Conservation (phyloP, 2,888 invertebrate species). For the Lysandra bellargus region DNA sequence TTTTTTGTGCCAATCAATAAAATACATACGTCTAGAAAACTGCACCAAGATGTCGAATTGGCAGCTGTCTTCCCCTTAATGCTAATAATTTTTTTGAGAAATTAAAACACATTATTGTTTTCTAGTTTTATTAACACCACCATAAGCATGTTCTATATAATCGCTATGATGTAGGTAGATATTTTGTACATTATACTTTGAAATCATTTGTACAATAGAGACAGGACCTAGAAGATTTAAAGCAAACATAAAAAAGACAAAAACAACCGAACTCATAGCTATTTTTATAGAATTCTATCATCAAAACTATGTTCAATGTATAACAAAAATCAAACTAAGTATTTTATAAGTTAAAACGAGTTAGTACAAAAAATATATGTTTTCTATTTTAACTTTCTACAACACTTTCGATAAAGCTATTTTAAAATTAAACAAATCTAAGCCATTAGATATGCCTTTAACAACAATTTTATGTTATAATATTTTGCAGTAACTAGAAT, state of each 20-base stretch:
- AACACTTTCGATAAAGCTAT: not conserved
- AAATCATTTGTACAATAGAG: conserved; percentile 23
- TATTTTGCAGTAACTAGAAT: not conserved
- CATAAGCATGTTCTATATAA: conserved; percentile 18
- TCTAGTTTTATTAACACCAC: conserved; percentile 24
- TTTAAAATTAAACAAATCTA: not conserved
- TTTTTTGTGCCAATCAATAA: no score
- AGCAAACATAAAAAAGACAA: not conserved
- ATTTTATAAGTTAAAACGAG: not conserved
- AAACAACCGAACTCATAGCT: no score
- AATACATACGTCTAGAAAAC: no score
- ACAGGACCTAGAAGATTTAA: conserved; percentile 27
- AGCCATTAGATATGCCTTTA: not conserved
- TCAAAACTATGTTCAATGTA: no score
- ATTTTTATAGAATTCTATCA: no score
- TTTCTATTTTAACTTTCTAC: not conserved
- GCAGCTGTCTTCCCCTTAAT: not conserved
- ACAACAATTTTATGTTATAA: not conserved
- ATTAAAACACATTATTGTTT: not conserved
- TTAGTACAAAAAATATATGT: not conserved
- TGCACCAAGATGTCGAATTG: no score
- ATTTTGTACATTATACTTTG: conserved; percentile 16
- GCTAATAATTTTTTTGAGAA: not conserved
- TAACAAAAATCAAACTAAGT: no score
- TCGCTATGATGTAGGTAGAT: not conserved